phyloP scores from a whole-genome alignment of 1,140 invertebrate genomes.

The Hesperophylax magnus region DNA sequence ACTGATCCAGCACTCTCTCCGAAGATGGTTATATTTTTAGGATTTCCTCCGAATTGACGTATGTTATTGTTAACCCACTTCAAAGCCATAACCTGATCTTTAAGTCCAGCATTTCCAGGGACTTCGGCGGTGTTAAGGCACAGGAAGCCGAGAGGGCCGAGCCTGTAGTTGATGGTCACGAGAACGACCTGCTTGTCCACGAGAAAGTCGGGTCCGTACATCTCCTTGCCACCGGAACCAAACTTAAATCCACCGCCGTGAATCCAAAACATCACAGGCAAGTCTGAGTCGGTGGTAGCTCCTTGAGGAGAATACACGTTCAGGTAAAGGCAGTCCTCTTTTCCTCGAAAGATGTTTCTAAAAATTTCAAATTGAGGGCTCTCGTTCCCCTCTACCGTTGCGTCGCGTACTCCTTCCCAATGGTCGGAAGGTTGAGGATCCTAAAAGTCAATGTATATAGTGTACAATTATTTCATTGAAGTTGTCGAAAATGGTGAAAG shows the following conservation, averaged over 20 bases:
- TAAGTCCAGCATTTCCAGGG: constrained; percentile 79
- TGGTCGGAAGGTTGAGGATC: constrained; percentile 64
- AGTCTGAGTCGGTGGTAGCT: constrained; percentile 41
- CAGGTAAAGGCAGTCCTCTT: constrained; percentile 61
- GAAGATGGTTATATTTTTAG: constrained; percentile 75
- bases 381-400: constrained; percentile 61
- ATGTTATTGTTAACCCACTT: constrained; percentile 79
- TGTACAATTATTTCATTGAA: no score
- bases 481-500: no score
- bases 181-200: constrained; percentile 71
- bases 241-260: constrained; percentile 77
- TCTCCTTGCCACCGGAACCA: constrained; percentile 65
- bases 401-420: constrained; percentile 66
- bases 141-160: constrained; percentile 78
- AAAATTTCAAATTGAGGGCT: constrained; percentile 55
- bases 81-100: constrained; percentile 79
- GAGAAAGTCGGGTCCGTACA: constrained; percentile 71
- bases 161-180: constrained; percentile 75
- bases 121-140: constrained; percentile 75
- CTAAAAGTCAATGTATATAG: constrained; percentile 60
- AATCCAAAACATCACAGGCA: constrained; percentile 79
- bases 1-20: constrained; percentile 78
- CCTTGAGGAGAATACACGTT: constrained; percentile 61
- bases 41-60: constrained; percentile 79
- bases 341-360: constrained; percentile 55